Base-by-base conservation (phyloP, 2,888 invertebrate genomes). In the Drosophila putrida region DNA sequence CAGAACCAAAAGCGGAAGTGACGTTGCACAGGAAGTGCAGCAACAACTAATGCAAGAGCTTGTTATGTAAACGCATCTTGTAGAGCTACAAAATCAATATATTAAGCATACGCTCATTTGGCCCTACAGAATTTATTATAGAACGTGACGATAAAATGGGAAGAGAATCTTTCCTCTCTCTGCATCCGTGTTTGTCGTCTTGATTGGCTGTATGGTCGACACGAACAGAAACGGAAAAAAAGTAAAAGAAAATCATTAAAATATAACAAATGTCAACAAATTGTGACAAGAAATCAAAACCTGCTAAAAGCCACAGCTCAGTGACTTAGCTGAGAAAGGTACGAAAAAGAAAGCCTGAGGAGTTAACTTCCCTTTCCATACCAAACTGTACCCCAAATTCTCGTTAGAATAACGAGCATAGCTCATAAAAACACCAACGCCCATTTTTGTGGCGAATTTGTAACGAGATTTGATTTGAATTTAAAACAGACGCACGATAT, bases 391-490 rank as follows among this genome's bases (percentile, higher is more conserved):
- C 3, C 10, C 13, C 27, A 6, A 25, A 39, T 10, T 8, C 43
- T 61, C 39, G 63, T 75, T 70, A 61, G 50, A 58, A 64, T 72
- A 84, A 84, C 77, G 72, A 77, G 68, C 71, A 43, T 43, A 31
- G 59, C 63, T 64, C 44, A 71, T 72, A 79, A 78, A 62, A 71
- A 15, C n/a, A 39, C 6, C 59, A 54, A 6, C 60, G 57, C 44
- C 57, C 73, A 50, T 33, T 75, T 68, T 64, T 82, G 69, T 68
- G 72, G 66, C 61, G 63, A 78, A 83, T 77, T 78, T 74, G 75
- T 75, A 77, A 87, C 67, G 69, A 85, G 89, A 87, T 90, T 90
- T 85, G 82, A 90, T 90, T 90, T 90, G 90, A 86, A 86, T 90
- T 89, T 90, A 82, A 88, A 89, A 84, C 71, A 88, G 86, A 75